These are phyloP conservation scores for Neosalanx taihuensis DNA, from an alignment of 2,797 vertebrate genomes.

Conservation along the genomic window DNA sequence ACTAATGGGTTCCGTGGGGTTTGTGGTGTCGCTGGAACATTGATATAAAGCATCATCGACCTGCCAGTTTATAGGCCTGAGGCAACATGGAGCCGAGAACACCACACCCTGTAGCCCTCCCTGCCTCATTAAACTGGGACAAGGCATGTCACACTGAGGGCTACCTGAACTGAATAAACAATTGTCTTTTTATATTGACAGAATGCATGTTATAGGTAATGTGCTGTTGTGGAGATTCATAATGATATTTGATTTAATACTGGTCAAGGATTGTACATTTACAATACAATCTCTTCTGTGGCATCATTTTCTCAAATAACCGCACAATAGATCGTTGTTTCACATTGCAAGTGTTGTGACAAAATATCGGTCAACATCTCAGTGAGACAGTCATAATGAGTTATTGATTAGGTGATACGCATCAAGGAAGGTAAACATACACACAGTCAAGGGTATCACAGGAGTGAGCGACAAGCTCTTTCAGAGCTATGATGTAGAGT, in stretches of 20 bases:
- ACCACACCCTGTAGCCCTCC: not conserved
- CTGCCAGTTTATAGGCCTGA: constrained; percentile 4
- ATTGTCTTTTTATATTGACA: too few species aligned
- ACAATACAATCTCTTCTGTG: too few species aligned
- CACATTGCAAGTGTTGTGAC: not conserved
- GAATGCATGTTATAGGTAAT: not conserved
- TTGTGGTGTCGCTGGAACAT: constrained; percentile 6
- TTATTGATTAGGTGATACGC: not conserved
- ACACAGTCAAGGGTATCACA: not conserved
- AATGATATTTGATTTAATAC: too few species aligned
- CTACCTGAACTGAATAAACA: too few species aligned
- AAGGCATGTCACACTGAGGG: too few species aligned
- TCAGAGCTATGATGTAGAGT: constrained; percentile 1
- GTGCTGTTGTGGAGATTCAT: not conserved
- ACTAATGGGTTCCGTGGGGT: constrained; percentile 12
- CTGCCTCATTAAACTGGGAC: too few species aligned
- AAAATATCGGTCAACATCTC: not conserved
- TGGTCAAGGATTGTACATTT: not conserved
- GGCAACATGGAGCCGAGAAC: not conserved
- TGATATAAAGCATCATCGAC: constrained; percentile 16
- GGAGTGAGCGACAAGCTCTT: not conserved
- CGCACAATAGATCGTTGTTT: constrained; percentile 5
- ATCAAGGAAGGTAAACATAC: not conserved
- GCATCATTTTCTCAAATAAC: constrained; percentile 41
- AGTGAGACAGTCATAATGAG: not conserved